phyloP scores from a whole-genome alignment of 2,888 invertebrate species.

The Caenorhabditis sp. region DNA sequence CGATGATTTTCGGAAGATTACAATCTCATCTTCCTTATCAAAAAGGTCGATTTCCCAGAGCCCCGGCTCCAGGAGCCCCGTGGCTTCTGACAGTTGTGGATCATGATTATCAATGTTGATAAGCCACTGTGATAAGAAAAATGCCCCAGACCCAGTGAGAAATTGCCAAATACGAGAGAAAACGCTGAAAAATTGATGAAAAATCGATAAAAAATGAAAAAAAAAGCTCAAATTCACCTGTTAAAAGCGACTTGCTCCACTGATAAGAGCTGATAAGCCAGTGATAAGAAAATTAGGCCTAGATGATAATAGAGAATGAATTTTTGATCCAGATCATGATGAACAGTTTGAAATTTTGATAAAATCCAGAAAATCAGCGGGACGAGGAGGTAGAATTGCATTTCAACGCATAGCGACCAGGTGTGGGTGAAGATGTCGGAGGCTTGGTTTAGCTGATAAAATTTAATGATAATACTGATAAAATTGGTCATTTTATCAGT shows the following conservation, averaged over 20 bases:
- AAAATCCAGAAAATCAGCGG: conserved; percentile 60
- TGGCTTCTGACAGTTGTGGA: not conserved
- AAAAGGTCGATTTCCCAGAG: not conserved
- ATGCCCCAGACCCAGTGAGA: conserved; percentile 24
- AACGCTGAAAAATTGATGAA: conserved; percentile 25
- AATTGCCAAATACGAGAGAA: conserved; percentile 60
- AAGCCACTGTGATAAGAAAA: conserved; percentile 5
- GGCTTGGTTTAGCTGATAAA: not conserved
- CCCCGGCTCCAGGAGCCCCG: not conserved
- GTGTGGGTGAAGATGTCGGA: conserved; percentile 65
- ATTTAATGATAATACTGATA: too few species aligned
- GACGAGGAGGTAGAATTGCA: conserved; percentile 69
- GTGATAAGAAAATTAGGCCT: not conserved
- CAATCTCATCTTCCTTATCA: not conserved
- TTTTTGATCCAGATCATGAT: not conserved
- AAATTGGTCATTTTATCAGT: too few species aligned
- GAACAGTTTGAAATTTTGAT: not conserved
- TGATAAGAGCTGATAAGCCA: not conserved
- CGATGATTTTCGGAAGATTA: not conserved
- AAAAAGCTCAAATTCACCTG: conserved; percentile 9
- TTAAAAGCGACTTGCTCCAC: conserved; percentile 21
- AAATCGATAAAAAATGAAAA: too few species aligned
- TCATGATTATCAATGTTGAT: not conserved
- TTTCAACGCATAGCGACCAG: conserved; percentile 70
- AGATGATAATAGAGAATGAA: not conserved